Conservation (phyloP, 2,113 vertebrate species). For the Anas platyrhynchos region DNA sequence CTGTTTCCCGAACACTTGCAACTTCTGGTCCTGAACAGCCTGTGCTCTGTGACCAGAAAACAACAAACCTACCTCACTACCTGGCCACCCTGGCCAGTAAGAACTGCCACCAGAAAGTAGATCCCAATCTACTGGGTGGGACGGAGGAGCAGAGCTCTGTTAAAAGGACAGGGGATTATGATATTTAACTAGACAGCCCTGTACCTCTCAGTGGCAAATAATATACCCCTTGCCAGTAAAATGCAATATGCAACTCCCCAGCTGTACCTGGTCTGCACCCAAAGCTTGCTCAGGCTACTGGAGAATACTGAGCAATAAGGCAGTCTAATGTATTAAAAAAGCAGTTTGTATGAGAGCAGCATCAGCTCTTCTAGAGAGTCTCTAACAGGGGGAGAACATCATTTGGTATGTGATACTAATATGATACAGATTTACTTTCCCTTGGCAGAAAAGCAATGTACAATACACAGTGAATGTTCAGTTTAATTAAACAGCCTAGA, state of each 20-base stretch:
- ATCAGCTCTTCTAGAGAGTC: conserved; percentile 23
- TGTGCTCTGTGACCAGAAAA: background rate
- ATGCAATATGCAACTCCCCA: background rate
- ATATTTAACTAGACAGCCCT: background rate
- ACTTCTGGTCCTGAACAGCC: background rate
- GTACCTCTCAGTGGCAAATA: fast-evolving
- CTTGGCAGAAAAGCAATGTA: conserved; percentile 46
- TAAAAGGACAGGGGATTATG: background rate
- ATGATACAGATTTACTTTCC: conserved; percentile 51
- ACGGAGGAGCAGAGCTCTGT: background rate
- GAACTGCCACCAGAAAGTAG: background rate
- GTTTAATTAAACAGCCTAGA: conserved; percentile 67
- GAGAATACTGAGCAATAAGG: background rate
- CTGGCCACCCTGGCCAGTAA: background rate
- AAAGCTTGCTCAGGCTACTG: background rate
- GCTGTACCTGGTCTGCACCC: background rate
- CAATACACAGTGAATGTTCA: conserved; percentile 6
- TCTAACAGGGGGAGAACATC: background rate
- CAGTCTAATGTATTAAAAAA: background rate
- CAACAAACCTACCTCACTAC: background rate
- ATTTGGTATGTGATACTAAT: conserved; percentile 31
- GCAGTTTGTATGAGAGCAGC: background rate
- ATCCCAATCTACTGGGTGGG: no score
- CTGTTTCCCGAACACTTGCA: background rate
- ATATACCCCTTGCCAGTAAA: background rate